Conservation (phyloP, 2,113 vertebrate genomes). For the Coregonus clupeaformis region DNA sequence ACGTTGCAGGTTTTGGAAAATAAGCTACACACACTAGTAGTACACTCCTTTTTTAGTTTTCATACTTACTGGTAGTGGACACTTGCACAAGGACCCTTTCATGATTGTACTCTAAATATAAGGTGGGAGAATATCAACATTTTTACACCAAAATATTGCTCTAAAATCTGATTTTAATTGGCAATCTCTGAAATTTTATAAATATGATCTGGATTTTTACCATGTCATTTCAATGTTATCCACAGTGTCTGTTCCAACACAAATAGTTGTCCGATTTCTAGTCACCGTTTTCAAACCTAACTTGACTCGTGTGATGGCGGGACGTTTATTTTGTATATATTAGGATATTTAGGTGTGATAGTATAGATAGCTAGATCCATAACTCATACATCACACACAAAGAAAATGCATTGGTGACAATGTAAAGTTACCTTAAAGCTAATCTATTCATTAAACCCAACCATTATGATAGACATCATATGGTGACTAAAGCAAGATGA, state of each 20-base stretch:
- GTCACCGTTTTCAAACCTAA: conserved; percentile 50
- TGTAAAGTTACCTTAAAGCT: conserved; percentile 99
- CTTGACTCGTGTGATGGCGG: conserved; percentile 52
- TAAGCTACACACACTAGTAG: conserved; percentile 59
- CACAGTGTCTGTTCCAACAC: conserved; percentile 44
- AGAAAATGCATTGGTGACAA: conserved; percentile 99
- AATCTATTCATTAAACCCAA: conserved; percentile 99
- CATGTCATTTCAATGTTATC: conserved; percentile 36
- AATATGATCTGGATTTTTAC: conserved; percentile 33
- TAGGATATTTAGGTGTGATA: conserved; percentile 54
- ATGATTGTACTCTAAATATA: neutral
- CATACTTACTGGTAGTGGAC: conserved; percentile 45
- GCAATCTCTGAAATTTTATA: conserved; percentile 12
- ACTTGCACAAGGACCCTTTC: conserved; percentile 26
- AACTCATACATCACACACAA: conserved; percentile 84
- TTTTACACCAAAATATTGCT: conserved; percentile 15
- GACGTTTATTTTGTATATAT: neutral
- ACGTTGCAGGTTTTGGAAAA: conserved; percentile 71
- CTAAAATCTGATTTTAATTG: conserved; percentile 39
- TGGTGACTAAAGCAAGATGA: conserved; percentile 99
- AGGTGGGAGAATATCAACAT: neutral
- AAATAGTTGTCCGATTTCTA: conserved; percentile 41
- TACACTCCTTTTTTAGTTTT: conserved; percentile 45
- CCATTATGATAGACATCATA: conserved; percentile 99
- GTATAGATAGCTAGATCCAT: conserved; percentile 53